phyloP scores from a whole-genome alignment of 2,113 vertebrate genomes.

The Dromiciops gliroides region DNA sequence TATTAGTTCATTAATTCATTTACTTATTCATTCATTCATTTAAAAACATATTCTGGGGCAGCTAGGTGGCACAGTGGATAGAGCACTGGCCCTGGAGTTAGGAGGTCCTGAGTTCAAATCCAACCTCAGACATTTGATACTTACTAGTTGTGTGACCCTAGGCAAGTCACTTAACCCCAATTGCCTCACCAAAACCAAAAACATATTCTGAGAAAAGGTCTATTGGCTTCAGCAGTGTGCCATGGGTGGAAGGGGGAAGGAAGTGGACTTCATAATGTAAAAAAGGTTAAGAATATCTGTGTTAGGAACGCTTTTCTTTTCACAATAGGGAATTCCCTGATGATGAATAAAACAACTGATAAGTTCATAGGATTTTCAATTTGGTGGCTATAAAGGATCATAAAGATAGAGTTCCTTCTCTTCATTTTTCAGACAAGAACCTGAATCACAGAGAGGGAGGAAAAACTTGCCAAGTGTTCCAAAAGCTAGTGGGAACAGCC shows the following conservation, averaged over 20 bases:
- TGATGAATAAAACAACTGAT: neutral
- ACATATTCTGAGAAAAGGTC: neutral
- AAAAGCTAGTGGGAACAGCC: neutral
- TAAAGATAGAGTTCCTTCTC: neutral
- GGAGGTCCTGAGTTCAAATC: no score
- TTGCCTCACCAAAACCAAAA: no score
- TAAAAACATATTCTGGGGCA: neutral
- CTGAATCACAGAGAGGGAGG: neutral
- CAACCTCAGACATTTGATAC: no score
- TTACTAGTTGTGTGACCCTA: no score
- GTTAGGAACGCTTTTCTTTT: neutral
- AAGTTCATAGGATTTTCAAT: neutral
- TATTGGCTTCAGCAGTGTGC: neutral
- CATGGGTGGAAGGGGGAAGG: fast-evolving
- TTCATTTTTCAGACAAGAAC: neutral
- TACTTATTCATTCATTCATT: no score
- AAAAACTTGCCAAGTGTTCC: neutral
- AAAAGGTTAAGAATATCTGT: neutral
- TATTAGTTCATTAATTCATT: no score
- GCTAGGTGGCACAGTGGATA: no score
- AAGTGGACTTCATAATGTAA: neutral
- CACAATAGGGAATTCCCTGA: neutral
- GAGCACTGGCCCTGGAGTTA: no score
- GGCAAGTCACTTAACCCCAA: no score
- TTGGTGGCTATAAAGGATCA: neutral